phyloP scores from a whole-genome alignment of 2,888 invertebrate genomes.

The Sinhomidia bicolor region DNA sequence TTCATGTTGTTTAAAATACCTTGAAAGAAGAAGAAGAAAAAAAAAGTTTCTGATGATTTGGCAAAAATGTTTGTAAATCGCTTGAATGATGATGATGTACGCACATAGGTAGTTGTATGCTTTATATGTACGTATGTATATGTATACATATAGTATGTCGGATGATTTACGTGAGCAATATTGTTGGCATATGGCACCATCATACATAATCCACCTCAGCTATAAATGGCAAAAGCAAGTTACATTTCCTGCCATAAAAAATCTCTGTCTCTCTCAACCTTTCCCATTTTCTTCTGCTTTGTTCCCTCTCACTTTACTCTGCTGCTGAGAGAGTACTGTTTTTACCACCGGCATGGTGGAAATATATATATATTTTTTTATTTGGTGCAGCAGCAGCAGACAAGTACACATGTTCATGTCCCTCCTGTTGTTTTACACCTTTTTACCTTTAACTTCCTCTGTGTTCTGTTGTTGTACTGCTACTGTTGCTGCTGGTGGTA shows the following conservation, averaged over 20 bases:
- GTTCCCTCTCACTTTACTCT: neutral
- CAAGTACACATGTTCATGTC: constrained; percentile 52
- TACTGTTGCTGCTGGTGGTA: too few species aligned
- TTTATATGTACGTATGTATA: constrained; percentile 26
- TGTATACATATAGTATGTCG: neutral
- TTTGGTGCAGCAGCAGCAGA: constrained; percentile 31
- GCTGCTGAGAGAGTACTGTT: neutral
- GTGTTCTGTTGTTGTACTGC: neutral
- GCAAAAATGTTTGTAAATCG: constrained; percentile 62
- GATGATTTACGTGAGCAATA: constrained; percentile 63
- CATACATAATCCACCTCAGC: constrained; percentile 23
- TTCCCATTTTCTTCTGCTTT: constrained; percentile 49
- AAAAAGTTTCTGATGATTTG: constrained; percentile 21
- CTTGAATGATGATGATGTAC: neutral
- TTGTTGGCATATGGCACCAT: constrained; percentile 46
- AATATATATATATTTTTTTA: too few species aligned
- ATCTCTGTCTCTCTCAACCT: constrained; percentile 34
- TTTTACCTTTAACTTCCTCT: constrained; percentile 65
- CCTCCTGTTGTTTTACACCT: constrained; percentile 70
- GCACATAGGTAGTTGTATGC: constrained; percentile 4
- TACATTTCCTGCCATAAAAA: constrained; percentile 67
- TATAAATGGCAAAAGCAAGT: constrained; percentile 44
- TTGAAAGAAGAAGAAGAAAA: constrained; percentile 31
- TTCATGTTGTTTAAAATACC: constrained; percentile 50
- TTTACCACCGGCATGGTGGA: neutral